These are phyloP conservation scores for Embidobia sp. DNA, from an alignment of 2,888 invertebrate genomes.

Conservation along the genomic window DNA sequence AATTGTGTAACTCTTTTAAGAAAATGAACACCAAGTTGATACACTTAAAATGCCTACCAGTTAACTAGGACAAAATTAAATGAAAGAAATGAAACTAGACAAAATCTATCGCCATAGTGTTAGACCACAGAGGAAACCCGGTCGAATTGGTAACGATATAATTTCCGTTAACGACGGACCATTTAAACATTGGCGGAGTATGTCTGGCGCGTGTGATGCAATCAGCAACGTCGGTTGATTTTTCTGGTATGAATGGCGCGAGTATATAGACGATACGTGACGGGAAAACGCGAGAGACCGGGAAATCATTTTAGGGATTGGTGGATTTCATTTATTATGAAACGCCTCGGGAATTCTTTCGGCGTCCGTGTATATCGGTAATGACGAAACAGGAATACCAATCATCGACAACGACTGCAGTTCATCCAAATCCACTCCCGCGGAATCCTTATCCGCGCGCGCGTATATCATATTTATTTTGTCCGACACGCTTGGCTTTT, in stretches of 20 bases:
- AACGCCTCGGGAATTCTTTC: slow-evolving; percentile 48
- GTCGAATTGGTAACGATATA: slow-evolving; percentile 33
- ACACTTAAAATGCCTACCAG: too few species aligned
- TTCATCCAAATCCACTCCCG: slow-evolving; percentile 27
- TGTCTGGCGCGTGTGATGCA: slow-evolving; percentile 36
- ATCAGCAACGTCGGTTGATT: slow-evolving; percentile 51
- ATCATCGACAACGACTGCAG: slow-evolving; percentile 37
- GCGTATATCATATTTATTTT: slow-evolving; percentile 50
- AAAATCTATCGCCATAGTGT: too few species aligned
- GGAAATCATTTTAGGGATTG: slow-evolving; percentile 63
- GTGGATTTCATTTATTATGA: slow-evolving; percentile 62
- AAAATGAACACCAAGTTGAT: too few species aligned
- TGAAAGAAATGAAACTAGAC: too few species aligned
- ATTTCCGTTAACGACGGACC: slow-evolving; percentile 61
- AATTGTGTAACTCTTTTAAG: too few species aligned
- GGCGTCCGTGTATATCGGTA: slow-evolving; percentile 37
- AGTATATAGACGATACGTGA: slow-evolving; percentile 54
- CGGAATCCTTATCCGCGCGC: slow-evolving; percentile 32
- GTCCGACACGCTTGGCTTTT: slow-evolving; percentile 16
- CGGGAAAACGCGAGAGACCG: slow-evolving; percentile 47
- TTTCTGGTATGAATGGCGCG: slow-evolving; percentile 50
- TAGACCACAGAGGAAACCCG: too few species aligned
- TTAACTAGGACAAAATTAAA: too few species aligned
- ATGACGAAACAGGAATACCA: slow-evolving; percentile 61
- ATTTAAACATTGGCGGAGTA: slow-evolving; percentile 18